Percentiles rank a stretch among this genome's conserved stretches.
These are phyloP conservation scores for Threskiornis aethiopicus DNA, from an alignment of 2,797 vertebrate species.

Conservation along the genomic window DNA sequence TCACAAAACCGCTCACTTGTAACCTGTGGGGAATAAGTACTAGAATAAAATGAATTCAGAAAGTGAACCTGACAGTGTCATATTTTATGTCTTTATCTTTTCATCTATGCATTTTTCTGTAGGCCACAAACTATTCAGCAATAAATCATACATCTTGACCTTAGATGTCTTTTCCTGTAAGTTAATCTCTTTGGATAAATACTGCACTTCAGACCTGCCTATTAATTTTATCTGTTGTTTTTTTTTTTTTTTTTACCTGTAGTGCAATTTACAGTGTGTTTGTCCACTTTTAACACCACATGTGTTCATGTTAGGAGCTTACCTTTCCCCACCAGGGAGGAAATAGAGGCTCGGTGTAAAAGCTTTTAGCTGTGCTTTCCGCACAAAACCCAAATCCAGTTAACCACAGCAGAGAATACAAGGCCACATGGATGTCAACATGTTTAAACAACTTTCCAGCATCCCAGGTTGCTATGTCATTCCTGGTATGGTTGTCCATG, in stretches of 20 bases:
- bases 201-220: not conserved
- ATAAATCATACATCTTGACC: not conserved
- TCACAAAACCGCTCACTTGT: not conserved
- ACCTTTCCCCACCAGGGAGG: not conserved
- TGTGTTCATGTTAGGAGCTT: not conserved
- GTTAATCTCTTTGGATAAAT: not conserved
- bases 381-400: not conserved
- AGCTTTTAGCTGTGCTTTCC: not conserved
- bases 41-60: not conserved
- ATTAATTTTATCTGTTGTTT: not conserved
- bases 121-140: not conserved
- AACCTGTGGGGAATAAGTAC: not conserved
- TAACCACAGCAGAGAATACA: not conserved
- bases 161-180: not conserved
- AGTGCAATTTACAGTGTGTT: not conserved
- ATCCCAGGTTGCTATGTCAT: not conserved
- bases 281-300: not conserved
- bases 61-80: not conserved
- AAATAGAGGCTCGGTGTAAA: not conserved
- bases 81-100: conserved; percentile 11
- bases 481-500: not conserved
- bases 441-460: not conserved
- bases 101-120: not conserved
- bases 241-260: not conserved
- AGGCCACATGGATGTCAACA: not conserved